Evolutionary conservation across 2,113 vertebrate species (phyloP).

Genomic region (Pangasianodon hypophthalmus): DNA sequence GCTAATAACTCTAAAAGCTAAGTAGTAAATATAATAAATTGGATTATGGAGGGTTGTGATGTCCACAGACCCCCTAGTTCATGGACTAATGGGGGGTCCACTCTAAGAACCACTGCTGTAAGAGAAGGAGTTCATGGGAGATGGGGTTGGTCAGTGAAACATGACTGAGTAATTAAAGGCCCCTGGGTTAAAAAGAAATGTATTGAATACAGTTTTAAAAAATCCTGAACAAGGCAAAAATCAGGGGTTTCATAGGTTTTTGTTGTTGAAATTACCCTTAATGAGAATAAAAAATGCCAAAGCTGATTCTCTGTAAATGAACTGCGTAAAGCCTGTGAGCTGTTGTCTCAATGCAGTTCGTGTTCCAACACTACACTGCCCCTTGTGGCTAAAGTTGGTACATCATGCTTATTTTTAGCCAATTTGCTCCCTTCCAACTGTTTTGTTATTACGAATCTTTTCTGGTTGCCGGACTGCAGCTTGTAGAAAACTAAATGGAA

Average conservation of each 20-base stretch:
- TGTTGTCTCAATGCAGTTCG: background rate
- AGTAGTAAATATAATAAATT: background rate
- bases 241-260: background rate
- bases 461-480: background rate
- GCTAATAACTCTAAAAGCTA: background rate
- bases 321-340: background rate
- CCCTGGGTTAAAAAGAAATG: background rate
- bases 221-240: background rate
- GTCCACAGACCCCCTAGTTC: background rate
- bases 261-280: background rate
- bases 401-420: background rate
- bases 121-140: background rate
- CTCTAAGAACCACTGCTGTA: background rate
- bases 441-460: background rate
- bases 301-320: background rate
- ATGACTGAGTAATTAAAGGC: background rate
- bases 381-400: background rate
- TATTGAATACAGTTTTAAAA: background rate
- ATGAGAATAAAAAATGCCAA: background rate
- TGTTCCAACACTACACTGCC: background rate
- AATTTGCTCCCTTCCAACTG: background rate
- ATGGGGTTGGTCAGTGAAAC: background rate
- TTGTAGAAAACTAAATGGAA: background rate
- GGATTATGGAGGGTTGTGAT: background rate
- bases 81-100: background rate